Evolutionary conservation across 2,797 vertebrate genomes (phyloP), one percentile per base, ranked within the genome.

Genomic region (Tokudaia muenninki): DNA sequence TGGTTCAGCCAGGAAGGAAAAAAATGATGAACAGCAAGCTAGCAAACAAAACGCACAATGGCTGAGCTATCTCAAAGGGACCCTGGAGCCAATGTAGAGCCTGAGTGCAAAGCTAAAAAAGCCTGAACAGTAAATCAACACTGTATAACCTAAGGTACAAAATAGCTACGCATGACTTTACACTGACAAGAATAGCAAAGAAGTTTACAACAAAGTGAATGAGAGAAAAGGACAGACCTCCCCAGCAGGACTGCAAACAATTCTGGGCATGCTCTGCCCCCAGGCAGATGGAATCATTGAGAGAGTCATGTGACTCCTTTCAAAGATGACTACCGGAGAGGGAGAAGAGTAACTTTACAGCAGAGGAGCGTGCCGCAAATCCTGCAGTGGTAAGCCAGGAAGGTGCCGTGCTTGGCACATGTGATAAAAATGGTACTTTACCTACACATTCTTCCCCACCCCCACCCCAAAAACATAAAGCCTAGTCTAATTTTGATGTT

Each of bases 211-310:
- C 70, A 74, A 63, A 94, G n/a, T 31, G 67, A 77, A 89, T 5
- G 22, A 26, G 86, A 65, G 24, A 63, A 94, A 78, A 74, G 47
- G 81, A 83, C 19, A 94, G 55, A 70, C 61, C 55, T 79, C 22
- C 63, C 34, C 29, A 63, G 65, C 77, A 90, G 44, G 59, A 94
- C 65, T 82, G 31, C 74, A 93, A 74, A 90, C 87, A 47, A 92
- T 61, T 80, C 41, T 83, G 72, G 81, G 34, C 21, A 77, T 11
- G 91, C 74, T 80, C 17, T 44, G n/a, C 50, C 82, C 22, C 61
- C 4, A 44, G 55, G 24, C 37, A 9, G 41, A 26, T 41, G 74
- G n/a, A 50, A 34, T 8, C 17, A 84, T 41, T 55, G 7, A 61
- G 37, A 26, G 57, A 26, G 2, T 1, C 75, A 78, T 0, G 37